Evolutionary conservation across 2,888 invertebrate species (phyloP), one percentile per base, ranked within the genome.

Genomic region (Ischnus inquisitorius): DNA sequence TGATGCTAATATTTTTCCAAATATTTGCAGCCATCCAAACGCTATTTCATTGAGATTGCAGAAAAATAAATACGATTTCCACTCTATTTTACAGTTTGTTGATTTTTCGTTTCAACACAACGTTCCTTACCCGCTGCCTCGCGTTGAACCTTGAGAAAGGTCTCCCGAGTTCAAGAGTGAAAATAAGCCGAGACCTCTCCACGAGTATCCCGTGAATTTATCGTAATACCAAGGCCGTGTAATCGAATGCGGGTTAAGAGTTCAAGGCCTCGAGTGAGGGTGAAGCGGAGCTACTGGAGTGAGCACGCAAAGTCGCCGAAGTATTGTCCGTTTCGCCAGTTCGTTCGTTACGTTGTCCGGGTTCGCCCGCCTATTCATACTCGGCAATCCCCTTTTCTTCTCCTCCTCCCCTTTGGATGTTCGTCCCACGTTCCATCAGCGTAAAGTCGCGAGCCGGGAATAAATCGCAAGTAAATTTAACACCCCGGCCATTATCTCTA

Each of bases 231-330:
- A 76, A 65, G 81, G 79, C 65, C 75, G 79, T 84, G 74, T 82
- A 88, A 87, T 86, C 84, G 87, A 87, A 88, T 88, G 86, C 83
- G 83, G 89, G 89, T 85, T 88, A 86, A 88, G 86, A 89, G 89
- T 89, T 89, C 89, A 88, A 89, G 89, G 89, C 69, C 82, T 85
- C 79, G 65, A 80, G 81, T 34, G 74, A 54, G 77, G 60, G 68
- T 6, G 64, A 77, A 43, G 46, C 62, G 72, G 54, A 54, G 74
- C 54, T 72, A 68, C 39, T 10, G 71, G 60, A 76, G 71, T 79
- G 57, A 67, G 39, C 77, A 83, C 77, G 83, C 83, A 80, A 68
- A 80, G 68, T 16, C 68, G 83, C 28, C 39, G 62, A 80, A 83
- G 77, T 80, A 83, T 80, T 51, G 83, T 77, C 77, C 72, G 75